These are phyloP conservation scores for Hedya salicella DNA, from an alignment of 2,888 invertebrate genomes.

Conservation along the genomic window DNA sequence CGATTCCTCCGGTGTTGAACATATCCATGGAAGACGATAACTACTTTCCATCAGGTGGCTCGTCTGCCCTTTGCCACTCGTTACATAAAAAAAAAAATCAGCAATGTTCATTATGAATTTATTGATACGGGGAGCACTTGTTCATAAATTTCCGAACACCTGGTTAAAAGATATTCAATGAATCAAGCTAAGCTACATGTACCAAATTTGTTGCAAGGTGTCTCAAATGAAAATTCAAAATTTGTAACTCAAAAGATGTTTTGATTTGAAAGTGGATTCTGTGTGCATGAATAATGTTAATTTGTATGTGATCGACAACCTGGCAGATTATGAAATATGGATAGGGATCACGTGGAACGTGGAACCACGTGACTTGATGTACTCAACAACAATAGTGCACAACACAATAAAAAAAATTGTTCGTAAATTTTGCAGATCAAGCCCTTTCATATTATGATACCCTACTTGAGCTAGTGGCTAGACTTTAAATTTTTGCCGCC, in stretches of 20 bases:
- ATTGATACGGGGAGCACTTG: constrained; percentile 15
- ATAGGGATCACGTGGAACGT: constrained; percentile 12
- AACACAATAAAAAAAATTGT: too few relatives aligned
- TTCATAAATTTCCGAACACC: neutral
- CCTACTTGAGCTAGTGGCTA: too few relatives aligned
- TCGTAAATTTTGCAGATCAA: too few relatives aligned
- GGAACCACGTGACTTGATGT: too few relatives aligned
- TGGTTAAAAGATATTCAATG: neutral
- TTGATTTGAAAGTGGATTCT: constrained; percentile 4
- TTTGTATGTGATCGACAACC: neutral
- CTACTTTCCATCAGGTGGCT: too few relatives aligned
- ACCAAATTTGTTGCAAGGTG: constrained; percentile 1
- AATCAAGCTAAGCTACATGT: neutral
- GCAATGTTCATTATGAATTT: neutral
- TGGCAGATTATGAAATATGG: constrained; percentile 5
- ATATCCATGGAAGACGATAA: too few relatives aligned
- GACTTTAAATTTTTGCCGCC: too few relatives aligned
- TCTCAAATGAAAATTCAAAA: constrained; percentile 3
- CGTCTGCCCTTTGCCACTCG: too few relatives aligned
- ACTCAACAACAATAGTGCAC: too few relatives aligned
- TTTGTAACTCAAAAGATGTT: neutral
- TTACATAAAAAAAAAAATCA: too few relatives aligned
- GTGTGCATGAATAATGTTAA: neutral
- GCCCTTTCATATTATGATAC: too few relatives aligned
- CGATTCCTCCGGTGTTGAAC: too few relatives aligned